A percentile compares a stretch with the other conserved stretches of the same genome.
These are phyloP conservation scores for Drosophila repleta DNA, from an alignment of 1,140 invertebrate species.

Conservation along the genomic window DNA sequence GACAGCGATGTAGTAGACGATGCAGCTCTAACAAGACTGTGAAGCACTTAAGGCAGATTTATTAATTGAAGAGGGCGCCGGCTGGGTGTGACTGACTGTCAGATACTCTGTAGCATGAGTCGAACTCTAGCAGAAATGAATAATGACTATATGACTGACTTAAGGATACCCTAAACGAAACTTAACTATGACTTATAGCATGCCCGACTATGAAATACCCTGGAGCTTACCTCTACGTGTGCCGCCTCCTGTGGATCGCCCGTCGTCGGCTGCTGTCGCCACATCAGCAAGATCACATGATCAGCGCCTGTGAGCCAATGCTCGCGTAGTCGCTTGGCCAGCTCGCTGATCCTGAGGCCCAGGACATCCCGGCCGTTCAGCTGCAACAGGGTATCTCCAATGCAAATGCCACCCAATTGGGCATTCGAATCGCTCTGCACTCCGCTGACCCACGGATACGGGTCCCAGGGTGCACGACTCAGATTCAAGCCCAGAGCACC, in stretches of 20 bases:
- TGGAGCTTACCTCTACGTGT: conserved; percentile 66
- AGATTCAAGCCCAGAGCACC: conserved; percentile 83
- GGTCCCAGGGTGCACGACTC: conserved; percentile 84
- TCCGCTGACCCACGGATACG: conserved; percentile 84
- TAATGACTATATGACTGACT: too few species aligned
- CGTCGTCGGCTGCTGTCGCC: conserved; percentile 61
- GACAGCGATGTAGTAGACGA: neutral
- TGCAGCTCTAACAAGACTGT: neutral
- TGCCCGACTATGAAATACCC: too few species aligned
- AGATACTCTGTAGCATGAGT: too few species aligned
- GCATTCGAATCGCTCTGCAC: conserved; percentile 79
- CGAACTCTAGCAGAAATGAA: too few species aligned
- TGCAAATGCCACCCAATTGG: conserved; percentile 72
- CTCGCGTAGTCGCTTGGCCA: conserved; percentile 73
- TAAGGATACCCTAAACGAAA: too few species aligned
- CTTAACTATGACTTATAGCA: too few species aligned
- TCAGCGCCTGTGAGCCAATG: conserved; percentile 79
- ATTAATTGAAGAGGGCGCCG: conserved; percentile 1
- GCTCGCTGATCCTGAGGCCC: conserved; percentile 79
- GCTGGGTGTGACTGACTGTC: too few species aligned
- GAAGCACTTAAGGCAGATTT: conserved; percentile 22
- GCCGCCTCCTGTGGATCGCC: conserved; percentile 61
- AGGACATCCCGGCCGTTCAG: conserved; percentile 81
- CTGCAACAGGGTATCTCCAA: conserved; percentile 83
- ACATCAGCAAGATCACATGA: conserved; percentile 73